phyloP scores from a whole-genome alignment of 2,113 vertebrate species.

The pig (Sus scrofa) region DNA sequence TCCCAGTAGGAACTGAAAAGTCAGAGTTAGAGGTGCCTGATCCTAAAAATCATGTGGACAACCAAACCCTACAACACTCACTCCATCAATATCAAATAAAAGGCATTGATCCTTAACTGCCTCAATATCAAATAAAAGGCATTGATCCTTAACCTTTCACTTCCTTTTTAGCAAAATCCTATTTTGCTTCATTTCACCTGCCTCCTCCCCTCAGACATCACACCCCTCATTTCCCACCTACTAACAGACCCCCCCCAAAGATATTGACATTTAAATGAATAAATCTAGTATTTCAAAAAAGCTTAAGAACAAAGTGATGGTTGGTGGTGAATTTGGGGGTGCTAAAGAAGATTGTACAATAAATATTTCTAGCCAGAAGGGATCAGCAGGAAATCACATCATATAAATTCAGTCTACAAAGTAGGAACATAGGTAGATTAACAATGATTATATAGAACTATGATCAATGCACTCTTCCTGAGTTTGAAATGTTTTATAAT shows the following conservation, averaged over 20 bases:
- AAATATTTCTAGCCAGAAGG: neutral
- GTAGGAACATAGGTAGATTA: neutral
- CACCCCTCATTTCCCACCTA: neutral
- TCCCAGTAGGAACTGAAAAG: neutral
- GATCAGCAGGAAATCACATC: neutral
- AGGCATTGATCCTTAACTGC: neutral
- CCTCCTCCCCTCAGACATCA: neutral
- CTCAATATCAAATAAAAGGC: neutral
- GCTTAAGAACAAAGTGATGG: neutral
- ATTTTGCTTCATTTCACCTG: neutral
- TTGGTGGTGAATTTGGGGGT: neutral
- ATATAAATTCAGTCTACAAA: neutral
- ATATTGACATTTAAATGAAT: neutral
- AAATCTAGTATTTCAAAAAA: slow-evolving; percentile 9
- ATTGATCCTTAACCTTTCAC: neutral
- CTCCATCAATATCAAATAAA: neutral
- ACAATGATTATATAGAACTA: neutral
- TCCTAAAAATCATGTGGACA: neutral
- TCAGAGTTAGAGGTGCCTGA: neutral
- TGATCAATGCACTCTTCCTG: neutral
- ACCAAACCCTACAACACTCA: neutral
- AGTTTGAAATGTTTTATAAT: neutral
- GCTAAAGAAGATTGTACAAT: neutral
- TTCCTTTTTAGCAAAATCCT: neutral
- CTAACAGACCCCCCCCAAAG: neutral